phyloP scores from a whole-genome alignment of 2,888 invertebrate genomes.

The Coecobrya sp. region DNA sequence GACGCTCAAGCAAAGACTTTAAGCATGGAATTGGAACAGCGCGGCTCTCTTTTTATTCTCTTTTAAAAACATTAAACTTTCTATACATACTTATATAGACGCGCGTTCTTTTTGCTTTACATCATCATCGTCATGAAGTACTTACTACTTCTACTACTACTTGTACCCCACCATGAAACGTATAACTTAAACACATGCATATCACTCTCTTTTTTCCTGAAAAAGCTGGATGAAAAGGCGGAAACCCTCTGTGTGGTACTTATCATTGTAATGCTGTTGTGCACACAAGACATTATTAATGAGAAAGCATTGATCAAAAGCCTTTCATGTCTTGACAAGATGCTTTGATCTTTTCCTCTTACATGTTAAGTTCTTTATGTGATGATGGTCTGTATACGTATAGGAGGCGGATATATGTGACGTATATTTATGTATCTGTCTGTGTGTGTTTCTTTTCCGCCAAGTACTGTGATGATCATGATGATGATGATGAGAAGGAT shows the following conservation, averaged over 20 bases:
- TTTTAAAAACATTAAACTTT: conserved; percentile 72
- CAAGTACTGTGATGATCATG: conserved; percentile 54
- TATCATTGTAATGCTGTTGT: conserved; percentile 86
- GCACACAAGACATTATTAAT: conserved; percentile 87
- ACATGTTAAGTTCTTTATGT: conserved; percentile 84
- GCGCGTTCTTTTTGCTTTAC: conserved; percentile 54
- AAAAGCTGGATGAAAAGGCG: conserved; percentile 80
- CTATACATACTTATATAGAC: conserved; percentile 41
- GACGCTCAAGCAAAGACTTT: conserved; percentile 37
- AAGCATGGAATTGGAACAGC: conserved; percentile 70
- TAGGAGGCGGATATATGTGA: conserved; percentile 2
- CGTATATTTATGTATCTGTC: conserved; percentile 45
- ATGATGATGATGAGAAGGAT: conserved; percentile 61
- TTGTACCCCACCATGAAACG: conserved; percentile 31
- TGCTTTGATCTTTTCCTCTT: conserved; percentile 86
- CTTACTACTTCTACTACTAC: conserved; percentile 38
- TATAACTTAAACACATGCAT: conserved; percentile 73
- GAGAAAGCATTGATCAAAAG: conserved; percentile 87
- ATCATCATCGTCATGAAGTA: conserved; percentile 50
- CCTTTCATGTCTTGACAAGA: conserved; percentile 86
- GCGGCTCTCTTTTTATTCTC: conserved; percentile 74
- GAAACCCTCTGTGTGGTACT: conserved; percentile 85
- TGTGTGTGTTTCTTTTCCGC: conserved; percentile 60
- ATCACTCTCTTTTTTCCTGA: conserved; percentile 69
- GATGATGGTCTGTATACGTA: conserved; percentile 47